A percentile compares a stretch with the other conserved stretches of the same genome.
Evolutionary conservation across 1,140 invertebrate genomes (phyloP).

Genomic region (Nasonia giraulti): DNA sequence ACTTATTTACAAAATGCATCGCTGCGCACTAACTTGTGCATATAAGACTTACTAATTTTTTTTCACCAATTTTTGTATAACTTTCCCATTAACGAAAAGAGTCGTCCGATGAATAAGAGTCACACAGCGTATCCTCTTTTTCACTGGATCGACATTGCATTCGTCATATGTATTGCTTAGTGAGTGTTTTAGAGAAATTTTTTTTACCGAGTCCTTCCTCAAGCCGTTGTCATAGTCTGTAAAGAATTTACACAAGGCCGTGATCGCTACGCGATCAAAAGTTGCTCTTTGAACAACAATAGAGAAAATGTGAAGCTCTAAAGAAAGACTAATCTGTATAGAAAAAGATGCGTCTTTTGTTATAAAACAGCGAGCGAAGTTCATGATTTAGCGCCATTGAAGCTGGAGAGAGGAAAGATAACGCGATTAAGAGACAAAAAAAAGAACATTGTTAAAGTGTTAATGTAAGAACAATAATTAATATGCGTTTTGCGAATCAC

Average conservation of each 20-base stretch:
- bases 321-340: conserved; percentile 27
- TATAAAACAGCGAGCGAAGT: conserved; percentile 57
- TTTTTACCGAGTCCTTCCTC: conserved; percentile 51
- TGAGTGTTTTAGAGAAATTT: conserved; percentile 52
- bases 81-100: conserved; percentile 22
- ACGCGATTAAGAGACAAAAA: conserved; percentile 48
- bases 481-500: conserved; percentile 54
- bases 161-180: conserved; percentile 45
- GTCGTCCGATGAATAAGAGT: conserved; percentile 28
- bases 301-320: conserved; percentile 33
- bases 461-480: conserved; percentile 50
- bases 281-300: conserved; percentile 40
- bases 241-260: conserved; percentile 46
- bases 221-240: conserved; percentile 47
- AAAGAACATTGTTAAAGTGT: conserved; percentile 44
- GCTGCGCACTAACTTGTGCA: conserved; percentile 21
- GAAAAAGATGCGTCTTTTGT: conserved; percentile 52
- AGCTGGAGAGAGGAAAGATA: conserved; percentile 52
- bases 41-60: conserved; percentile 40
- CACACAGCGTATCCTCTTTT: conserved; percentile 35
- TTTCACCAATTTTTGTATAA: conserved; percentile 27
- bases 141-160: conserved; percentile 37
- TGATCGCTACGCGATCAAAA: conserved; percentile 29
- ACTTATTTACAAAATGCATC: conserved; percentile 10
- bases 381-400: conserved; percentile 59